Base-by-base conservation (phyloP, 2,888 invertebrate species). In the Pherbina coryleti region DNA sequence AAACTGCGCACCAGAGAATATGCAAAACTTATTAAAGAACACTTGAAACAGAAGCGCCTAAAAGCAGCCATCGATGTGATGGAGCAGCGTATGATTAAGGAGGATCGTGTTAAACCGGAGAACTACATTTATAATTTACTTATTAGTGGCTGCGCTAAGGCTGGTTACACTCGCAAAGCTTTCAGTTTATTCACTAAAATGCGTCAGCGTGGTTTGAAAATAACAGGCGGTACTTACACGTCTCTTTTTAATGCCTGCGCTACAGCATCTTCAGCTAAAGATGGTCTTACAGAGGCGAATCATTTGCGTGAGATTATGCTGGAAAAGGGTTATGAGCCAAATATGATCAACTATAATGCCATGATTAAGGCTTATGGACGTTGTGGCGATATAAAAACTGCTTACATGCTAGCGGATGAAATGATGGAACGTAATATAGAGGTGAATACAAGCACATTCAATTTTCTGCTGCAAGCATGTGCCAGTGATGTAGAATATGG, bases 301-400 rank as follows among this genome's bases (percentile, higher is more conserved):
- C 89, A 92, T 79, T 90, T 98, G 71, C 91, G 93, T 75, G 90
- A 93, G 78, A 89, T 93, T 4, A 94, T 97, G 92, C 88, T 92
- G 69, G 93, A 94, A 83, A 94, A 94, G 84, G 92, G 92, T 8
- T 90, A 93, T 81, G 91, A 92, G 81, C 93, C 95, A 3, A 96
- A 96, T 86, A 88, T 92, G 1, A 93, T 93, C 8, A 96, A 95
- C 85, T 97, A 96, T 85, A 94, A 97, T 91, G 93, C 95, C 3
- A 95, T 98, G 94, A 95, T 98, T 49, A 97, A 97, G 91, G 96
- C 97, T 1, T 98, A 95, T 90, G 97, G 96, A 0, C 91, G 94
- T 79, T 95, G 95, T 89, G 95, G 95, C 0, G 95, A 96, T 87
- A 87, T 96, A 22, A 86, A 92, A 77, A 93, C 93, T 53, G 96